Conservation (phyloP, 2,113 vertebrate genomes). For the Heterochromis multidens region DNA sequence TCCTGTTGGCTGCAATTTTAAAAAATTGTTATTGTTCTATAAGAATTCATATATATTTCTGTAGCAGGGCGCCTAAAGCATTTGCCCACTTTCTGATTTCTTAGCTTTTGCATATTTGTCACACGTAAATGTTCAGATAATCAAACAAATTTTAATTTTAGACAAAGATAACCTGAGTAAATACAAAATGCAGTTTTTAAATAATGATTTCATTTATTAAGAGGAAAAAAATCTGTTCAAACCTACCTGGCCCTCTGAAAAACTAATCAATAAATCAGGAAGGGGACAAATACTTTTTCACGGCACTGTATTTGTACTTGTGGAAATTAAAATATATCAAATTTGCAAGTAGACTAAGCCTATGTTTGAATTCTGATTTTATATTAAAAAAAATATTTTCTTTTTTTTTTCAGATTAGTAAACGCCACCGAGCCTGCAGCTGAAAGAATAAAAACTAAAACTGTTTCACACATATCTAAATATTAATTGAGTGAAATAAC, state of each 20-base stretch:
- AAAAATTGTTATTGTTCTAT: not conserved
- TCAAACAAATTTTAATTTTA: not conserved
- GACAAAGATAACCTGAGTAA: not conserved
- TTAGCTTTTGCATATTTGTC: not conserved
- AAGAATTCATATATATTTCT: not conserved
- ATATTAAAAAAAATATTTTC: not conserved
- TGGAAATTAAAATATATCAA: not conserved
- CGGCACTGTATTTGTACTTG: not conserved
- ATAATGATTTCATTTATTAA: not conserved
- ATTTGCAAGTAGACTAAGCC: not conserved
- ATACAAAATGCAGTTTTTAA: not conserved
- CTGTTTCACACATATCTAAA: not conserved
- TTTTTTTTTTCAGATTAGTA: not conserved
- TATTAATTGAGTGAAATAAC: not conserved
- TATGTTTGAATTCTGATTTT: not conserved
- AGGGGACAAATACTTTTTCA: not conserved
- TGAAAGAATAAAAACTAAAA: not conserved
- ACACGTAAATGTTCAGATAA: not conserved
- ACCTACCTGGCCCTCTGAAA: not conserved
- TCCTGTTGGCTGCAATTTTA: not conserved
- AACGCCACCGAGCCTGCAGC: not conserved
- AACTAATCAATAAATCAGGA: not conserved
- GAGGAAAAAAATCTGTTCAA: not conserved
- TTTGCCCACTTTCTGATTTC: too few species aligned
- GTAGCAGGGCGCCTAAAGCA: not conserved